These are phyloP conservation scores for Damaliscus lunatus DNA, from an alignment of 2,113 vertebrate species.

Conservation along the genomic window DNA sequence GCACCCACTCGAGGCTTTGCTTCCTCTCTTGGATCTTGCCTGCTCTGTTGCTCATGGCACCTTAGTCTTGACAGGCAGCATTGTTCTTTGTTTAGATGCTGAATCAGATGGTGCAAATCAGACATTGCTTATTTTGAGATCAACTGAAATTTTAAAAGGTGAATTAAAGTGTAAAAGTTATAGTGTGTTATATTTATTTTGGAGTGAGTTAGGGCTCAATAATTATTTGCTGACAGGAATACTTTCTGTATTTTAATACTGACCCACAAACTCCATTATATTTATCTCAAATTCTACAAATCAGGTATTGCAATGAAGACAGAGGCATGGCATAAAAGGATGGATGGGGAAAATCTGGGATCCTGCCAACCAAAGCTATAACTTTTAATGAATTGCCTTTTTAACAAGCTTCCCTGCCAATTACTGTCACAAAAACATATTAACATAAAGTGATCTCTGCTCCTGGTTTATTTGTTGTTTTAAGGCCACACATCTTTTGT, in stretches of 20 bases:
- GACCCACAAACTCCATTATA: neutral
- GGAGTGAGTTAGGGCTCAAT: neutral
- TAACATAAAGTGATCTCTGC: neutral
- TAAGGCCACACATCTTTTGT: neutral
- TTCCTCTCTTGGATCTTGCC: neutral
- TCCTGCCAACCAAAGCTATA: neutral
- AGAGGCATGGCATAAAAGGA: neutral
- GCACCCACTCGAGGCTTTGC: neutral
- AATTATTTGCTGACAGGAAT: neutral
- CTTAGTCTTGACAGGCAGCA: neutral
- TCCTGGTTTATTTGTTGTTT: constrained; percentile 31
- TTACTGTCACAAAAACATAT: constrained; percentile 23
- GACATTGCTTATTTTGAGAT: neutral
- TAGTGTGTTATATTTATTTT: neutral
- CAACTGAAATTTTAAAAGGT: neutral
- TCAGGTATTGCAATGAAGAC: neutral
- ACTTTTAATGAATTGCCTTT: constrained; percentile 20
- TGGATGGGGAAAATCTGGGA: neutral
- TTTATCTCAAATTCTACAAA: neutral
- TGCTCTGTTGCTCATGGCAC: neutral
- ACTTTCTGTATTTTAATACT: neutral
- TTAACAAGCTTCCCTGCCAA: neutral
- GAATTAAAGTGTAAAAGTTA: neutral
- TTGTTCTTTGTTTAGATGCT: neutral
- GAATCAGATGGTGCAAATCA: neutral